These are phyloP conservation scores for Leucoraja erinaceus DNA, from an alignment of 2,113 vertebrate species.

Conservation along the genomic window DNA sequence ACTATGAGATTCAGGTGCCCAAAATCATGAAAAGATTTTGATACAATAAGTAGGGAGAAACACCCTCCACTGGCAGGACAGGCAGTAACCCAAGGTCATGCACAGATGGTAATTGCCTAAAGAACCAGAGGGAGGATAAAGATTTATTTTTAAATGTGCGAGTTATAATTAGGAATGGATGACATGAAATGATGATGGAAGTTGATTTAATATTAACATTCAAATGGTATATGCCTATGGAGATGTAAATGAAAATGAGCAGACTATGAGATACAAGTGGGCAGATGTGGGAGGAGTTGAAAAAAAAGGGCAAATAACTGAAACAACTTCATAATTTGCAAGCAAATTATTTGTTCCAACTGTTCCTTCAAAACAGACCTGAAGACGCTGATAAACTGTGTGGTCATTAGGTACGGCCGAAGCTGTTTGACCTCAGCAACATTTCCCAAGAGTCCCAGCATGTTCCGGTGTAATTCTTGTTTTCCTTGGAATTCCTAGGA, in stretches of 20 bases:
- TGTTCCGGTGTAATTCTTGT: slow-evolving; percentile 93
- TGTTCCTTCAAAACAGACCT: slow-evolving; percentile 58
- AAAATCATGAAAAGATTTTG: too few species aligned
- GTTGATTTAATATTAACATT: too few species aligned
- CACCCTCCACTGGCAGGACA: not conserved
- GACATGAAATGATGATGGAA: not conserved
- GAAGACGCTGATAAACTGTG: slow-evolving; percentile 90
- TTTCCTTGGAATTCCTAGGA: slow-evolving; percentile 76
- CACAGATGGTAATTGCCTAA: not conserved
- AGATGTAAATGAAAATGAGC: too few species aligned
- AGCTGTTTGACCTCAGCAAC: slow-evolving; percentile 88
- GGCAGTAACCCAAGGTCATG: not conserved
- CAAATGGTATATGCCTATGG: too few species aligned
- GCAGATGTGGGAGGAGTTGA: too few species aligned
- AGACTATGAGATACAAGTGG: too few species aligned
- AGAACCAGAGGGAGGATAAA: not conserved
- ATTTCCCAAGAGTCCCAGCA: slow-evolving; percentile 90
- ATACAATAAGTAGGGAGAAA: too few species aligned
- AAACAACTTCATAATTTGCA: not conserved
- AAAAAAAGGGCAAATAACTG: not conserved
- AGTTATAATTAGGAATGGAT: not conserved
- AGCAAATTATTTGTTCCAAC: not conserved
- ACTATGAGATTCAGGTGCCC: too few species aligned
- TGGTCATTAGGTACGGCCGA: slow-evolving; percentile 85
- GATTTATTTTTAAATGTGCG: not conserved